A percentile compares a stretch with the other conserved stretches of the same genome.
phyloP scores from a whole-genome alignment of 1,140 invertebrate species.

The Nasonia vitripennis region DNA sequence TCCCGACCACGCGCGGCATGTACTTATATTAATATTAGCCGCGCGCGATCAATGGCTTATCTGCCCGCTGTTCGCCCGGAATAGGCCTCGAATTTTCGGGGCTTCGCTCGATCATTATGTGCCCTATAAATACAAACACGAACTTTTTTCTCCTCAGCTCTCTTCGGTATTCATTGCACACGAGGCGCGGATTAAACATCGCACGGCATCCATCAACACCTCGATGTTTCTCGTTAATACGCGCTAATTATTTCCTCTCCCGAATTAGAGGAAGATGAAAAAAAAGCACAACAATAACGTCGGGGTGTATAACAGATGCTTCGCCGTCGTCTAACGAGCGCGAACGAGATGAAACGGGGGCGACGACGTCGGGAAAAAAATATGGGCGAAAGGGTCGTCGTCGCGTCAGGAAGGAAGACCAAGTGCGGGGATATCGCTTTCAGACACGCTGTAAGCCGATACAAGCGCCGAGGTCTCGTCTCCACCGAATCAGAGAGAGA shows the following conservation, averaged over 20 bases:
- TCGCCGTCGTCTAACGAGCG: neutral
- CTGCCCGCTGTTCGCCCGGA: neutral
- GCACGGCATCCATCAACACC: too few relatives aligned
- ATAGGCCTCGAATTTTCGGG: neutral
- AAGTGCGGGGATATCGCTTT: slow-evolving; percentile 62
- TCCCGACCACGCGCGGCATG: neutral
- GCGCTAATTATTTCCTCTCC: slow-evolving; percentile 16
- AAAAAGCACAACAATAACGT: neutral
- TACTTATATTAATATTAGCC: neutral
- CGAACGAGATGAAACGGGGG: neutral
- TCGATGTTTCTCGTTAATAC: slow-evolving; percentile 8
- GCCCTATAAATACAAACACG: too few relatives aligned
- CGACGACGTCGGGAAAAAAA: neutral
- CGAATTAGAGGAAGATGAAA: neutral
- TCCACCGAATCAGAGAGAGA: too few relatives aligned
- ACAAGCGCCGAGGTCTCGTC: slow-evolving; percentile 59
- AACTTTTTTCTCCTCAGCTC: neutral
- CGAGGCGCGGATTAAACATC: too few relatives aligned
- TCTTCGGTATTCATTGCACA: too few relatives aligned
- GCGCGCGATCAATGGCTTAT: neutral
- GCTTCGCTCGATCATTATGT: neutral
- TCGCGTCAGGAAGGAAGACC: slow-evolving; percentile 31
- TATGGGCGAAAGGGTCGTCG: slow-evolving; percentile 8
- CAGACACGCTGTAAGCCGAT: slow-evolving; percentile 64
- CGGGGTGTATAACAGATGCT: slow-evolving; percentile 1